Base-by-base conservation (phyloP, 2,888 invertebrate species). In the Chouioia cunea region DNA sequence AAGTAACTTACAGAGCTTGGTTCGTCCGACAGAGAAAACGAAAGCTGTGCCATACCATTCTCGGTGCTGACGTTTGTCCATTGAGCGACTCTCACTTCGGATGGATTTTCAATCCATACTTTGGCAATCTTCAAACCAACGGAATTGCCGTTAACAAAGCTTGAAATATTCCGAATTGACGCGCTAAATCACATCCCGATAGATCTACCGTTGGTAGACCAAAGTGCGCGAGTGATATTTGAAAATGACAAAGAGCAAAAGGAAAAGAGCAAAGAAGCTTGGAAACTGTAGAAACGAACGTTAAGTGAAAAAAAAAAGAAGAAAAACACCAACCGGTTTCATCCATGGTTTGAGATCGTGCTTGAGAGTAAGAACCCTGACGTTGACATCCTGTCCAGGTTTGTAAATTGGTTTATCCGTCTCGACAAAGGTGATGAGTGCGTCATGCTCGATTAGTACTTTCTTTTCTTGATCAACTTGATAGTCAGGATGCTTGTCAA, bases 61-160 rank as follows among this genome's bases (percentile, higher is more conserved):
- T 90, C 86, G 0, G 90, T 89, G 52, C 87, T 88, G 2, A 90
- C 85, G 58, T 88, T 88, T 23, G 85, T 84, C 93, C 93, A 93
- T 76, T 91, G 89, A 0, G 89, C 88, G 0, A 91, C 89, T 4
- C 90, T 87, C 0, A 90, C 87, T 0, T 90, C 90, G 0, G 88
- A 85, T 0, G 93, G 92, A 75, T 91, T 91, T 82, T 91, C 89
- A 15, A 92, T 87, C 89, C 90, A 90, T 59, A 92, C 86, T 79
- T 90, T 89, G 18, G 89, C 87, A 74, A 92, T 88, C 92, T 92
- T 77, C 2, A 84, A 80, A 14, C 2, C 2, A 62, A n/a, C 53
- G 10, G 14, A 15, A 27, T 57, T 62, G 4, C 16, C 12, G 16
- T 22, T 43, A 65, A 50, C 12, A 23, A 16, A 57, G 48, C 47